Conservation (phyloP, 2,113 vertebrate genomes). For the Euleptes europaea region DNA sequence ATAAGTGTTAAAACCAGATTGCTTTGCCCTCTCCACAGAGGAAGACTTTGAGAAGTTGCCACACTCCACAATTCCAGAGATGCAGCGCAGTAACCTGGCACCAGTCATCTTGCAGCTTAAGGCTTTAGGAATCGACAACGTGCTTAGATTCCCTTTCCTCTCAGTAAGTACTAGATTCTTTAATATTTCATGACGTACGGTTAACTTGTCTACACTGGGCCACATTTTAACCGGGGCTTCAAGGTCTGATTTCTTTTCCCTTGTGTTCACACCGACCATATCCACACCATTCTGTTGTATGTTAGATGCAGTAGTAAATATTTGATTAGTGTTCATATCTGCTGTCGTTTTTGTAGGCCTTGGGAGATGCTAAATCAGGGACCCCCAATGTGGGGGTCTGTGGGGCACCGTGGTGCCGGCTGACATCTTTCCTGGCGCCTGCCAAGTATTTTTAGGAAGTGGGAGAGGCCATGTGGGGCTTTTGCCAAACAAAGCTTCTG, state of each 20-base stretch:
- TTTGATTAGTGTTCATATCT: no score
- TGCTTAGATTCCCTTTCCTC: constrained; percentile 96
- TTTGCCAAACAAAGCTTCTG: no score
- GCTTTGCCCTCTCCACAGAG: constrained; percentile 78
- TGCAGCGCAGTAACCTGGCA: constrained; percentile 96
- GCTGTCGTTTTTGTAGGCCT: no score
- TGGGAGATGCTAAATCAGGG: no score
- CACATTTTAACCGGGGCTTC: background rate
- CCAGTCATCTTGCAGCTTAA: constrained; percentile 98
- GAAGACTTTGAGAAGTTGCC: constrained; percentile 96
- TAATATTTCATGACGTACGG: background rate
- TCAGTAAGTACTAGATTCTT: constrained; percentile 80
- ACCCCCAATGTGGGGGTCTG: no score
- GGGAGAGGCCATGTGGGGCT: no score
- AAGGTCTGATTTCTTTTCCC: background rate
- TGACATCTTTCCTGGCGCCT: no score
- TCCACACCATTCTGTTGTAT: background rate
- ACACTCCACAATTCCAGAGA: constrained; percentile 89
- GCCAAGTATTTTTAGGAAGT: no score
- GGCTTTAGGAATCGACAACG: constrained; percentile 95
- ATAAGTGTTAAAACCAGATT: background rate
- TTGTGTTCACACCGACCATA: background rate
- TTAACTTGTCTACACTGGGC: background rate
- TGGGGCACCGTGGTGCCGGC: no score
- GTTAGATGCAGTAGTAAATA: background rate